phyloP scores from a whole-genome alignment of 2,797 vertebrate genomes.

The Protosalanx chinensis region DNA sequence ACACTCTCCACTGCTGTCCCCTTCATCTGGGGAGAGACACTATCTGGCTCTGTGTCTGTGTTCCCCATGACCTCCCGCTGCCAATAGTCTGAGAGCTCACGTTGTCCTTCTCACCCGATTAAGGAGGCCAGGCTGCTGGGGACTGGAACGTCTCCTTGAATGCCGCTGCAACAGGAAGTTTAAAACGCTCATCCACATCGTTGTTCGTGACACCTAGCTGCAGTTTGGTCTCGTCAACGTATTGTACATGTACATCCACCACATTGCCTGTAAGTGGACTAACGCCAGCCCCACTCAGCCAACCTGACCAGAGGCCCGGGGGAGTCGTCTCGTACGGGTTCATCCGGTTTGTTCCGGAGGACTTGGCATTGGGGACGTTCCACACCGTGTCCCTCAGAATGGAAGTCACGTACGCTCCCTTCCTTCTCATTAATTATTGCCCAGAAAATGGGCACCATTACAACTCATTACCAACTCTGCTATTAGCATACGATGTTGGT shows the following conservation, averaged over 20 bases:
- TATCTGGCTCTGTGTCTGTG: constrained; percentile 33
- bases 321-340: neutral
- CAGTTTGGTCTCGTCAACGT: neutral
- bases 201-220: constrained; percentile 47
- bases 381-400: constrained; percentile 1
- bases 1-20: constrained; percentile 23
- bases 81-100: neutral
- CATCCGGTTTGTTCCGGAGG: neutral
- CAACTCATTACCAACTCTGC: constrained; percentile 20
- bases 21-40: constrained; percentile 41
- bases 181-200: neutral
- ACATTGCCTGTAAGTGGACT: neutral
- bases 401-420: neutral
- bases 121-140: constrained; percentile 33
- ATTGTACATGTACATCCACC: neutral
- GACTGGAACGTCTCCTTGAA: neutral
- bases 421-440: constrained; percentile 36
- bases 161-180: constrained; percentile 20
- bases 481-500: constrained; percentile 38
- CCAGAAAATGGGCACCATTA: constrained; percentile 35
- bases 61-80: constrained; percentile 40
- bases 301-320: neutral
- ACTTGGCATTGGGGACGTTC: neutral
- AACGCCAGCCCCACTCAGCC: neutral
- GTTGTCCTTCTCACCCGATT: constrained; percentile 35